Evolutionary conservation across 2,888 invertebrate genomes (phyloP), one percentile per base, ranked within the genome.

Genomic region (Meta bourneti): DNA sequence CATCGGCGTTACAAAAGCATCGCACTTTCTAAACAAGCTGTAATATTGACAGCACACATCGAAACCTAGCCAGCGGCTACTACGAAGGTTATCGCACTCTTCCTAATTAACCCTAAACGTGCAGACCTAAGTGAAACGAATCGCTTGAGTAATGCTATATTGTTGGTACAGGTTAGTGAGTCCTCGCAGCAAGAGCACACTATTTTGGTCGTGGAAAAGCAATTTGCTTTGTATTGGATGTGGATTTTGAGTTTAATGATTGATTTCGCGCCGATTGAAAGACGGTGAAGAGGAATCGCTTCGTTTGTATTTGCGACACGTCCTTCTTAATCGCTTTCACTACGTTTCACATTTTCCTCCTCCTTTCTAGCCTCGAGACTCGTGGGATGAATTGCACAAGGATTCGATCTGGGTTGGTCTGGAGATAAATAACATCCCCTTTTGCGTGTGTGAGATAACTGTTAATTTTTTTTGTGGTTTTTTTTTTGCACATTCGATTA

Each of bases 51-150:
- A 34, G 34, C 34, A 34, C 34, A 34, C 4, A 34, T 34, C 34
- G 34, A 34, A 34, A 34, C 34, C 34, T 4, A 34, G 34, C 34
- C 34, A 34, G 34, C 8, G 48, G 48, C 80, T 80, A 34, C 70
- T 2, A 34, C 34, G 34, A 70, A 86, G 78, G 70, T 86, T 70
- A 78, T 77, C 78, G 51, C 34, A 48, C 86, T 86, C 77, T 69
- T 34, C 20, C 54, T 86, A 78, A 86, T 86, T 86, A 86, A 78
- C 78, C 70, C 16, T 78, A 78, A 52, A 78, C 78, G 51, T 86
- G 86, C 86, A 72, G 34, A 7, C 51, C 82, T 20, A 71, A 71
- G 11, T 16, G 19, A 51, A 69, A 80, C n/a, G 69, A 80, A 80
- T 16, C n/a, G n/a, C 19, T 69, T 6, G 9, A 77, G 34, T 77